Conservation (phyloP, 2,113 vertebrate genomes). For the Antigone vipio region DNA sequence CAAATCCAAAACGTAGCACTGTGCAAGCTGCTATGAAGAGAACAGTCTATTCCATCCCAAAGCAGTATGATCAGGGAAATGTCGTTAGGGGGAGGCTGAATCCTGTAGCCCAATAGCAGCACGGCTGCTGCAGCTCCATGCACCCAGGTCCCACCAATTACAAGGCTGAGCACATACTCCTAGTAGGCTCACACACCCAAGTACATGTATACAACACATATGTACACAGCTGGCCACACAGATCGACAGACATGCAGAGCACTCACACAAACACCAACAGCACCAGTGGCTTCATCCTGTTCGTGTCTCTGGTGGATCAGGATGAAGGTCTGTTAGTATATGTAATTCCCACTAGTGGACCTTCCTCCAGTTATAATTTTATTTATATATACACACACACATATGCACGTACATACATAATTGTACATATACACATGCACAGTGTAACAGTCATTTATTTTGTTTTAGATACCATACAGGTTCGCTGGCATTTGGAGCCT, state of each 20-base stretch:
- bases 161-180: neutral
- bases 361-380: neutral
- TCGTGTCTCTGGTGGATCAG: neutral
- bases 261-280: neutral
- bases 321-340: neutral
- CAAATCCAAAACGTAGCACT: too few relatives aligned
- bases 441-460: neutral
- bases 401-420: neutral
- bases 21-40: too few relatives aligned
- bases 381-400: neutral
- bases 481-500: constrained; percentile 91
- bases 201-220: neutral
- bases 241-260: neutral
- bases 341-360: neutral
- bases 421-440: neutral
- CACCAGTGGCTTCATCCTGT: neutral
- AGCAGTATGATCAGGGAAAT: neutral
- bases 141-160: neutral
- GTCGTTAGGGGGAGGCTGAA: neutral
- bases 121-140: neutral
- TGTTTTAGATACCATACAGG: constrained; percentile 91
- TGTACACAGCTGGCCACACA: neutral
- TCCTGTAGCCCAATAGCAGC: neutral
- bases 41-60: neutral
- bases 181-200: neutral